Percentiles rank a stretch among this genome's conserved stretches.
Evolutionary conservation across 2,113 vertebrate species (phyloP).

Genomic region (human (Homo sapiens)): DNA sequence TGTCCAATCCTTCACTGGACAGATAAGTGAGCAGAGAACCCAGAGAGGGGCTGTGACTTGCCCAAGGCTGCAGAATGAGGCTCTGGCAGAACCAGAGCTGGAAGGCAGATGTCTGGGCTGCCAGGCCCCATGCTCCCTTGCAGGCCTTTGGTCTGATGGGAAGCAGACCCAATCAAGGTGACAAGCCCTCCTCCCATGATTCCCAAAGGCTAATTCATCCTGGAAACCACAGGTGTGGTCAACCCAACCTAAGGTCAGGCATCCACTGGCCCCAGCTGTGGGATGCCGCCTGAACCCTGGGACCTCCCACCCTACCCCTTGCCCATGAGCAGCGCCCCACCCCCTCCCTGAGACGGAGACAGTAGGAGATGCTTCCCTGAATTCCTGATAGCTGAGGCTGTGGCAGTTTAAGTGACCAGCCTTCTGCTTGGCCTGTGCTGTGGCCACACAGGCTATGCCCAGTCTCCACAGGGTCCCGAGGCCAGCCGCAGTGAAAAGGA

Average conservation of each 20-base stretch:
- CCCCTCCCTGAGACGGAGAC: neutral
- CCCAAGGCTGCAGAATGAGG: neutral
- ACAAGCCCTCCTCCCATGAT: neutral
- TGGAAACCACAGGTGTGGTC: neutral
- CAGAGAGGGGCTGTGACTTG: neutral
- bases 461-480: neutral
- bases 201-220: too few relatives aligned
- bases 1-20: neutral
- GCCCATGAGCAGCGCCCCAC: fast-evolving
- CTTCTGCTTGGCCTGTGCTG: neutral
- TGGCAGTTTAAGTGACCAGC: neutral
- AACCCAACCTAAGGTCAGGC: neutral
- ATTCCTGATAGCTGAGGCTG: neutral
- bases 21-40: neutral
- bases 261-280: neutral
- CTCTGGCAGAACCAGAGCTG: neutral
- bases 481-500: neutral
- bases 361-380: neutral
- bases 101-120: neutral
- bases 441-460: neutral
- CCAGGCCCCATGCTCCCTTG: fast-evolving
- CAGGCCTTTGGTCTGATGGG: neutral
- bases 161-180: neutral
- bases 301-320: neutral
- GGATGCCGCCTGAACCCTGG: neutral